A percentile compares a stretch with the other conserved stretches of the same genome.
phyloP scores from a whole-genome alignment of 92 coral and sea anemone species.

The Montipora capitata region DNA sequence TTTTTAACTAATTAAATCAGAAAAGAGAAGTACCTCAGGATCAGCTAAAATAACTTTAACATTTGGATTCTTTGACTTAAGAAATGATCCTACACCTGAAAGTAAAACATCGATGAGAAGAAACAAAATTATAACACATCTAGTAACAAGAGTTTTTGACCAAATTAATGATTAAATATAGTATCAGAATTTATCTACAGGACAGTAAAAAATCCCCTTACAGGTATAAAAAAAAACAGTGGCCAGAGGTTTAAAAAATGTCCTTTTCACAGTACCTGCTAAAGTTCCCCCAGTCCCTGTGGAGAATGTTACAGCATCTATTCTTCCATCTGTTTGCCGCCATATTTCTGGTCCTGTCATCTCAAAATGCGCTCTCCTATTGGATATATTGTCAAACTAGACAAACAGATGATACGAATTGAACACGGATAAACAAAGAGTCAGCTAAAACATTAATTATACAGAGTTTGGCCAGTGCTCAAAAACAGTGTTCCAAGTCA shows the following conservation, averaged over 20 bases:
- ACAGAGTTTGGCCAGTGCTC: too few relatives aligned
- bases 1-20: not conserved
- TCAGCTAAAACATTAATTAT: too few relatives aligned
- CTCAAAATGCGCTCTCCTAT: conserved; percentile 95
- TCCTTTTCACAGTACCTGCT: conserved; percentile 71
- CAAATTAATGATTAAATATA: too few relatives aligned
- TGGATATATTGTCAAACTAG: conserved; percentile 97
- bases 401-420: not conserved
- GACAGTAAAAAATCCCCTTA: too few relatives aligned
- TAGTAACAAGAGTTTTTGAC: too few relatives aligned
- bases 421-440: too few relatives aligned
- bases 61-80: conserved; percentile 93
- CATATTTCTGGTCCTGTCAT: conserved; percentile 99
- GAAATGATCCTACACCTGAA: conserved; percentile 90
- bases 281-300: conserved; percentile 99
- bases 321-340: conserved; percentile 96
- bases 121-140: not conserved
- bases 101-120: not conserved
- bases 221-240: too few relatives aligned
- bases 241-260: too few relatives aligned
- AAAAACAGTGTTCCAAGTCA: too few relatives aligned
- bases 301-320: conserved; percentile 93
- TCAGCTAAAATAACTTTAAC: conserved; percentile 96
- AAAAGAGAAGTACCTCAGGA: conserved; percentile 83
- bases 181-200: too few relatives aligned